These are phyloP conservation scores for Pristionchus mayeri DNA, from an alignment of 2,888 invertebrate species.

Conservation along the genomic window DNA sequence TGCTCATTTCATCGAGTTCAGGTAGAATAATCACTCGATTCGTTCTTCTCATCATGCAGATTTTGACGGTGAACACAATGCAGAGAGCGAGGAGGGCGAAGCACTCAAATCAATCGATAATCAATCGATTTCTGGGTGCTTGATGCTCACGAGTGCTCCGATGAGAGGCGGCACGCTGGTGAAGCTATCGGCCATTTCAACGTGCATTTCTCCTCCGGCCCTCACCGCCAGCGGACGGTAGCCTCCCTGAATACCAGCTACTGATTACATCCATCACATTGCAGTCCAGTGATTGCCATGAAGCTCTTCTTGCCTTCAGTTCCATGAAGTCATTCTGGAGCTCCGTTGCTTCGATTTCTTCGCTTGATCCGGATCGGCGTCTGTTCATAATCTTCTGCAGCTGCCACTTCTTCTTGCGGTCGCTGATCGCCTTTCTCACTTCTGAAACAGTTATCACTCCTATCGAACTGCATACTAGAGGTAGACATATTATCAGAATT, in stretches of 20 bases:
- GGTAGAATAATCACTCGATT: conserved; percentile 1
- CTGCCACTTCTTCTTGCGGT: not conserved
- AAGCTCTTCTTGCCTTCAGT: too few species aligned
- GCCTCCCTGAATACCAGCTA: too few species aligned
- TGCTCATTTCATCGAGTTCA: conserved; percentile 11
- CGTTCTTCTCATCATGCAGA: not conserved
- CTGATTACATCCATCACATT: too few species aligned
- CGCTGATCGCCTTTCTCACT: not conserved
- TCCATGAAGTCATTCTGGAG: too few species aligned
- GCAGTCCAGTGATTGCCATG: too few species aligned
- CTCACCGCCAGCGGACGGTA: not conserved
- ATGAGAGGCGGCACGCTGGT: too few species aligned
- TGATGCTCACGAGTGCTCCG: too few species aligned
- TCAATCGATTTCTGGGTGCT: too few species aligned
- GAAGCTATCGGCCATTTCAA: too few species aligned
- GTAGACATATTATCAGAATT: not conserved
- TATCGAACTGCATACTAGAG: too few species aligned
- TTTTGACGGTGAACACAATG: not conserved
- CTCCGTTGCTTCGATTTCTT: too few species aligned
- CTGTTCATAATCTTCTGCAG: not conserved
- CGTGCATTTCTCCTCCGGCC: not conserved
- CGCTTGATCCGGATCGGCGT: too few species aligned
- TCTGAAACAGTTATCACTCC: not conserved
- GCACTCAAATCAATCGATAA: not conserved
- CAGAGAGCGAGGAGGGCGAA: not conserved